Evolutionary conservation across 35 echinoderm and acorn worm genomes (phyloP).

Genomic region (Ptychodera flava): DNA sequence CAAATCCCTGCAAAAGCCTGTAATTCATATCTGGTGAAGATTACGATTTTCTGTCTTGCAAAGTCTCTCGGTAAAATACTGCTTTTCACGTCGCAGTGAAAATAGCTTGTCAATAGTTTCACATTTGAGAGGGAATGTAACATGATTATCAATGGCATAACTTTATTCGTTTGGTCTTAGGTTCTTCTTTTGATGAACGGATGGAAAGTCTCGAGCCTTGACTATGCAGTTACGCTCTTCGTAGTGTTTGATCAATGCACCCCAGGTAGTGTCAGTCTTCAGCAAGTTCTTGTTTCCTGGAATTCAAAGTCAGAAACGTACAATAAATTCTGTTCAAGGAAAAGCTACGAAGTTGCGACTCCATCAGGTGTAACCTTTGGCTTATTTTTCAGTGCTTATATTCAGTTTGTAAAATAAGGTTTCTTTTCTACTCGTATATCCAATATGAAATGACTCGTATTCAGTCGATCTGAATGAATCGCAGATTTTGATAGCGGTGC

Average conservation of each 20-base stretch:
- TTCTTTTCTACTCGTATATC: neutral
- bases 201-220: neutral
- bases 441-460: neutral
- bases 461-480: neutral
- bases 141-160: too few species aligned
- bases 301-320: neutral
- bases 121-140: too few species aligned
- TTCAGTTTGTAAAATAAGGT: neutral
- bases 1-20: too few species aligned
- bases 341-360: neutral
- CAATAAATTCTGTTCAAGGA: too few species aligned
- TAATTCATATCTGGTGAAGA: too few species aligned
- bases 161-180: too few species aligned
- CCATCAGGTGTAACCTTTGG: neutral
- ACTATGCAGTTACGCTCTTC: neutral
- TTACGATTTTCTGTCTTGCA: too few species aligned
- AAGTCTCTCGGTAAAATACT: too few species aligned
- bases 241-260: conserved; percentile 35
- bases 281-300: conserved; percentile 58
- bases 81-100: too few species aligned
- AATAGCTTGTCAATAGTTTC: too few species aligned
- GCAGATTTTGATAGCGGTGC: neutral
- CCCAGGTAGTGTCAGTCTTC: conserved; percentile 34
- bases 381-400: neutral
- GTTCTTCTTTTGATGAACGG: too few species aligned